Conservation (phyloP, 2,888 invertebrate genomes). For the Uloborus plumipes region DNA sequence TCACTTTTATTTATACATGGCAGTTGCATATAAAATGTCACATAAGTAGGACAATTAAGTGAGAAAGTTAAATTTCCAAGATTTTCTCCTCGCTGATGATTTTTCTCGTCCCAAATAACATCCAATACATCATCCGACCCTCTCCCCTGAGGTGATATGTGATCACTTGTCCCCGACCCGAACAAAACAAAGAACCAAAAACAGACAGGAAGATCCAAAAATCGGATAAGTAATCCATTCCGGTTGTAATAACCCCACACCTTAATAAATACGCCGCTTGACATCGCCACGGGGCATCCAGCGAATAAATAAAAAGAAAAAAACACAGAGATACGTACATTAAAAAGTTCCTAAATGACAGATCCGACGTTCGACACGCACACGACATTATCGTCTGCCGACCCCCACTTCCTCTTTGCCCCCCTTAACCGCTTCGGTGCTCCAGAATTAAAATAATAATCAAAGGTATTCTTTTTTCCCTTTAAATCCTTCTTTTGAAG, state of each 20-base stretch:
- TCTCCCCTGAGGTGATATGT: no score
- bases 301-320: conserved; percentile 11
- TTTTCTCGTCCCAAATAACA: no score
- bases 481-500: conserved; percentile 11
- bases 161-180: no score
- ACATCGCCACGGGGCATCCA: conserved; percentile 33
- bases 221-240: conserved; percentile 52
- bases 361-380: conserved; percentile 55
- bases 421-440: conserved; percentile 45
- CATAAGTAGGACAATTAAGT: no score
- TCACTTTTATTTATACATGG: no score
- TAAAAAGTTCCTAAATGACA: conserved; percentile 35
- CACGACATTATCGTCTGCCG: conserved; percentile 36
- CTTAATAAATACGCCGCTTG: conserved; percentile 31
- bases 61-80: no score
- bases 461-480: conserved; percentile 6
- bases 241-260: conserved; percentile 46
- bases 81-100: no score
- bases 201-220: conserved; percentile 15
- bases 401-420: conserved; percentile 37
- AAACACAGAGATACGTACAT: conserved; percentile 9
- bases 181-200: not conserved
- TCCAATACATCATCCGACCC: no score
- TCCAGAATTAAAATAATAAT: conserved; percentile 52
- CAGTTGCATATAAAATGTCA: no score